Percentiles rank a stretch among this genome's conserved stretches.
These are phyloP conservation scores for Copsychus sechellarum DNA, from an alignment of 2,113 vertebrate species.

Conservation along the genomic window DNA sequence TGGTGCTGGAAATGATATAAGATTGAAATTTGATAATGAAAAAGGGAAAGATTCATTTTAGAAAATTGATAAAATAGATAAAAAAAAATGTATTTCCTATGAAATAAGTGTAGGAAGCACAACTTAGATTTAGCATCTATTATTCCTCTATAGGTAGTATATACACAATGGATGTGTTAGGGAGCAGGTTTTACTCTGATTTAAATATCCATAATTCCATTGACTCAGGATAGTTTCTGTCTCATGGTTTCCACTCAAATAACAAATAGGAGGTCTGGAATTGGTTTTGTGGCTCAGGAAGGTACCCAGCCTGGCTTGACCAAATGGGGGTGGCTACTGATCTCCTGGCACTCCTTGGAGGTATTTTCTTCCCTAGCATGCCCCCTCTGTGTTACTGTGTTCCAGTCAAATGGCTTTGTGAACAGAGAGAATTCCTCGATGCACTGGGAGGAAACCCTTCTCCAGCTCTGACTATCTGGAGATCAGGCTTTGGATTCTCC, in stretches of 20 bases:
- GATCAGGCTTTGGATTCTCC: slow-evolving; percentile 1
- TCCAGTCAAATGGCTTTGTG: background rate
- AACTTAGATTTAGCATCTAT: slow-evolving; percentile 11
- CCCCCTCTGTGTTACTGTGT: background rate
- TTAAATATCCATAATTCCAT: background rate
- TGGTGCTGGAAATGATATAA: slow-evolving; percentile 68
- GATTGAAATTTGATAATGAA: slow-evolving; percentile 78
- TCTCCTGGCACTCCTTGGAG: background rate
- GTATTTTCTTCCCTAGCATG: background rate
- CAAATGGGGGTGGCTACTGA: background rate
- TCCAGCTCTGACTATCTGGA: background rate
- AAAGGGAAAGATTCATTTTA: slow-evolving; percentile 76
- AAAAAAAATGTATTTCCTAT: slow-evolving; percentile 64
- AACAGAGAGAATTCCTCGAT: background rate
- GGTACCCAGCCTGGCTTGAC: background rate
- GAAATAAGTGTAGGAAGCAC: slow-evolving; percentile 49
- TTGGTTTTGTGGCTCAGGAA: background rate
- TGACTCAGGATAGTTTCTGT: background rate
- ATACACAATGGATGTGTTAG: background rate
- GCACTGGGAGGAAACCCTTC: background rate
- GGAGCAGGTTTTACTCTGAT: background rate
- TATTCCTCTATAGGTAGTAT: background rate
- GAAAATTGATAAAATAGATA: slow-evolving; percentile 70
- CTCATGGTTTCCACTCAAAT: background rate
- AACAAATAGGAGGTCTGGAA: background rate